A percentile compares a stretch with the other conserved stretches of the same genome.
Conservation (phyloP, 2,888 invertebrate genomes). For the Folsomia candida region DNA sequence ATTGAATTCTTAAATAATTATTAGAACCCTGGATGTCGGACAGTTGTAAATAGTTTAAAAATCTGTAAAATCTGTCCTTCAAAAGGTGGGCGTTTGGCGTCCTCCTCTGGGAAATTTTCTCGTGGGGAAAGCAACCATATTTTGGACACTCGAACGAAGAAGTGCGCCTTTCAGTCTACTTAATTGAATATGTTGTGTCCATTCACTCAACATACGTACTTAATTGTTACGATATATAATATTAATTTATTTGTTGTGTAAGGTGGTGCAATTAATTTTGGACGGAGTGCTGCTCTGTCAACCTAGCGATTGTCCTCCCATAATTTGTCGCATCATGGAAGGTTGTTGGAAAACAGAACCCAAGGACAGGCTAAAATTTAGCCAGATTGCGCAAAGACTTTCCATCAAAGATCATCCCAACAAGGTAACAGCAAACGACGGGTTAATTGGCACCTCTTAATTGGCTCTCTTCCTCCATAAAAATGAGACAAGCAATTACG, state of each 20-base stretch:
- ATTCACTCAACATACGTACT: not conserved
- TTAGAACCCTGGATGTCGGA: too few relatives aligned
- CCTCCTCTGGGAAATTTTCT: conserved; percentile 90
- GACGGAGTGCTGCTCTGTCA: conserved; percentile 76
- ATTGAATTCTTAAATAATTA: too few relatives aligned
- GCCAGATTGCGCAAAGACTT: conserved; percentile 64
- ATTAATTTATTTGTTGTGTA: conserved; percentile 14
- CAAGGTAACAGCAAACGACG: not conserved
- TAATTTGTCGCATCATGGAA: conserved; percentile 72
- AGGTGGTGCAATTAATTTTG: conserved; percentile 73
- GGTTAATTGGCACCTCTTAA: not conserved
- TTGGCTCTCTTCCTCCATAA: not conserved
- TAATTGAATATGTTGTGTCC: not conserved
- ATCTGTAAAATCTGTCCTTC: too few relatives aligned
- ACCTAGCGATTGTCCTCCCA: conserved; percentile 72
- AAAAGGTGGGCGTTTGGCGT: conserved; percentile 92
- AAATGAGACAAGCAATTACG: too few relatives aligned
- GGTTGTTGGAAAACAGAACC: conserved; percentile 80
- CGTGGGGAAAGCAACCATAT: conserved; percentile 87
- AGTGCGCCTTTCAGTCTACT: conserved; percentile 53
- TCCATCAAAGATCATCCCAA: not conserved
- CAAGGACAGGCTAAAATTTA: conserved; percentile 70
- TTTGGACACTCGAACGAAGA: conserved; percentile 87
- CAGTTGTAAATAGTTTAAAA: not conserved
- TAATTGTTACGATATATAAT: not conserved